phyloP scores from a whole-genome alignment of 2,888 invertebrate genomes.

The Pyrgus malvae region DNA sequence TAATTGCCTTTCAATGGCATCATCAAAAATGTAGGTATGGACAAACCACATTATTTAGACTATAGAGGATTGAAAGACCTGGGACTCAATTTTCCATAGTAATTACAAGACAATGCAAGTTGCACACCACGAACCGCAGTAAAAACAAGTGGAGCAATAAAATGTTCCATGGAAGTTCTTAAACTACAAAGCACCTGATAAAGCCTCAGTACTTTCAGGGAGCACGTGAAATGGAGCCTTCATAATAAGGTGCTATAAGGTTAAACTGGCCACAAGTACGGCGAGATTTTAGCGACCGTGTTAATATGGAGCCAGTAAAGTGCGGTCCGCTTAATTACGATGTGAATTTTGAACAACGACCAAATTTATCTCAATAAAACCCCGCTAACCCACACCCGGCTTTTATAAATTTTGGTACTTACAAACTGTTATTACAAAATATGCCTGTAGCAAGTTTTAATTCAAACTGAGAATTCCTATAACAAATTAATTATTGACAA shows the following conservation, averaged over 20 bases:
- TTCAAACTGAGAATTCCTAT: background rate
- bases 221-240: slow-evolving; percentile 10
- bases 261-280: slow-evolving; percentile 17
- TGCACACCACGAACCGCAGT: too few species aligned
- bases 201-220: slow-evolving; percentile 1
- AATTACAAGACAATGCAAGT: too few species aligned
- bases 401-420: slow-evolving; percentile 4
- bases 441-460: background rate
- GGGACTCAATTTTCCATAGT: too few species aligned
- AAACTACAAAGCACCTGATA: background rate
- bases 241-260: slow-evolving; percentile 19
- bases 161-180: background rate
- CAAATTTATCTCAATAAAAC: slow-evolving; percentile 28
- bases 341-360: slow-evolving; percentile 28
- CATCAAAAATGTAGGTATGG: too few species aligned
- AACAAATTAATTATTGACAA: too few species aligned
- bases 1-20: too few species aligned
- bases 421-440: background rate
- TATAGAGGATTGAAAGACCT: too few species aligned
- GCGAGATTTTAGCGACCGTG: slow-evolving; percentile 22
- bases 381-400: slow-evolving; percentile 1
- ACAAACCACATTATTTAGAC: too few species aligned
- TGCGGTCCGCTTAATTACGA: slow-evolving; percentile 28
- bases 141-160: too few species aligned
- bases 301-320: slow-evolving; percentile 25